phyloP scores from a whole-genome alignment of 1,140 invertebrate species.

The Brachionus manjavacas region DNA sequence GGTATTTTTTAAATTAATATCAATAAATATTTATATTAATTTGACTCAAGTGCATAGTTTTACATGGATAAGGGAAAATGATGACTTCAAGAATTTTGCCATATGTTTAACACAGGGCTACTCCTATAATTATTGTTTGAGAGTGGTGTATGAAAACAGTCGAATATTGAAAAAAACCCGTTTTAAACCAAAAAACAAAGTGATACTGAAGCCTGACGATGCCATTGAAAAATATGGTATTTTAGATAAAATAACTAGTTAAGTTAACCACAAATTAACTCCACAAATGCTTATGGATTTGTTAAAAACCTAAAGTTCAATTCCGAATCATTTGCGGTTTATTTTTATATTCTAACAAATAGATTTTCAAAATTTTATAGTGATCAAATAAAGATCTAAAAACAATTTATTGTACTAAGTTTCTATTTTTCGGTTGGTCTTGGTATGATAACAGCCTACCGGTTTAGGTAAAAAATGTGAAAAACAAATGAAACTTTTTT shows the following conservation, averaged over 20 bases:
- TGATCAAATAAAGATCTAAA: background rate
- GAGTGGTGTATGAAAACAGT: background rate
- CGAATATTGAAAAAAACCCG: background rate
- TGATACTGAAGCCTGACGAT: background rate
- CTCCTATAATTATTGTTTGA: background rate
- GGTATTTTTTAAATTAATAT: background rate
- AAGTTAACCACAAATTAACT: background rate
- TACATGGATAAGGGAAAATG: slow-evolving; percentile 13
- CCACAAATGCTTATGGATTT: background rate
- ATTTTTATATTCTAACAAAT: background rate
- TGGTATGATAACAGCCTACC: background rate
- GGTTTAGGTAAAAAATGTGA: too few relatives aligned
- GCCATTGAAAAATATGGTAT: background rate
- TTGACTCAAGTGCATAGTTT: background rate
- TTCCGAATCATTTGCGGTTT: background rate
- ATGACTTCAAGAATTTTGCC: slow-evolving; percentile 4
- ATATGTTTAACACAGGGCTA: background rate
- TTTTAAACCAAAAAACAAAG: background rate
- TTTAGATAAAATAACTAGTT: background rate
- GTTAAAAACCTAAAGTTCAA: background rate
- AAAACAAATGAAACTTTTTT: too few relatives aligned
- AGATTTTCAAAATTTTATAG: background rate
- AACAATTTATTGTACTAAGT: background rate
- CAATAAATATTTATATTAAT: background rate
- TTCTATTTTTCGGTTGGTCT: background rate